These are phyloP conservation scores for Smutsia gigantea DNA, from an alignment of 2,797 vertebrate species.

Conservation along the genomic window DNA sequence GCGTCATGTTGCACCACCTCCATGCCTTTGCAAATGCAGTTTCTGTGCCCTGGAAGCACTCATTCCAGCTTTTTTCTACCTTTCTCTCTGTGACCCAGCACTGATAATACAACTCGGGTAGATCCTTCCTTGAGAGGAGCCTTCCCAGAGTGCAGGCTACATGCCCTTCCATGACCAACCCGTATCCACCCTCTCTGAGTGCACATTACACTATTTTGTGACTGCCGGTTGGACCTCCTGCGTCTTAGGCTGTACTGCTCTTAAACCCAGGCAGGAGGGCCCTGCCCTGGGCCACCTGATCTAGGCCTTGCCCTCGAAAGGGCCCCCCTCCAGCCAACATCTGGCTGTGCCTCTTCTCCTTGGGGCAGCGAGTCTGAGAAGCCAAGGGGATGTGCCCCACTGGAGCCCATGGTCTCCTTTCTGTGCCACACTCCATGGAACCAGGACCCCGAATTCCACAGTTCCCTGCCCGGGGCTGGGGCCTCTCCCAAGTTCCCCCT, in stretches of 20 bases:
- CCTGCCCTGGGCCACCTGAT: background rate
- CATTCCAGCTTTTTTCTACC: background rate
- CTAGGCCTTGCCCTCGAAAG: background rate
- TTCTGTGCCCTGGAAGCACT: background rate
- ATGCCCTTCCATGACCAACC: background rate
- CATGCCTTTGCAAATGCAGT: background rate
- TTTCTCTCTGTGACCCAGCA: background rate
- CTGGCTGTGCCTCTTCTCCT: background rate
- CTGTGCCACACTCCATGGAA: background rate
- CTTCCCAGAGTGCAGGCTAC: background rate
- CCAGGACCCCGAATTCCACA: background rate
- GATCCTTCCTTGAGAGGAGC: background rate
- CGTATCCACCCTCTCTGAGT: background rate
- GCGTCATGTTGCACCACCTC: background rate
- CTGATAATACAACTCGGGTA: background rate
- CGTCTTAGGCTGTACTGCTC: background rate
- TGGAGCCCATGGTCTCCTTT: background rate
- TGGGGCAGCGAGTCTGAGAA: background rate
- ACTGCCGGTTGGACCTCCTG: background rate
- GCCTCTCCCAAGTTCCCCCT: background rate
- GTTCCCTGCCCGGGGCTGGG: background rate
- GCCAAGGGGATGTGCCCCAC: background rate
- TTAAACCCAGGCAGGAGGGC: background rate
- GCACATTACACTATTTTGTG: background rate
- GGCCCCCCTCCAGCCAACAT: background rate